These are phyloP conservation scores for Monochamus alternatus DNA, from an alignment of 2,888 invertebrate species.

Conservation along the genomic window DNA sequence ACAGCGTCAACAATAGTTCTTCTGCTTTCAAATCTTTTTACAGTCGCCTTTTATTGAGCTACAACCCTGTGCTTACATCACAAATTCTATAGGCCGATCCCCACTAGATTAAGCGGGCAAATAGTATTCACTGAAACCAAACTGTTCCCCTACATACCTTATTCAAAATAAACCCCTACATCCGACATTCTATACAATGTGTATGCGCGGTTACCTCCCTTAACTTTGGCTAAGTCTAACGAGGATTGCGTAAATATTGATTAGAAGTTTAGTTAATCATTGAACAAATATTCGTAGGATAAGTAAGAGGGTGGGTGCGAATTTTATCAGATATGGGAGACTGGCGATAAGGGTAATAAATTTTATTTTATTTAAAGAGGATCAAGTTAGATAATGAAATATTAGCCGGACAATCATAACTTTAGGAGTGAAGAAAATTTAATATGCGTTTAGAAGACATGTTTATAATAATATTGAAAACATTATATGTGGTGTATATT, in stretches of 20 bases:
- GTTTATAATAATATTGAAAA: no score
- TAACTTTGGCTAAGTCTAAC: constrained; percentile 27
- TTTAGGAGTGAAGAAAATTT: no score
- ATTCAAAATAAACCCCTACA: constrained; percentile 36
- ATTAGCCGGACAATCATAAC: no score
- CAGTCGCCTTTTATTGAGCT: constrained; percentile 18
- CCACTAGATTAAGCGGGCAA: constrained; percentile 18
- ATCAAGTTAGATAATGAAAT: no score
- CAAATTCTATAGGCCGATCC: constrained; percentile 2
- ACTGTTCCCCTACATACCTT: constrained; percentile 19
- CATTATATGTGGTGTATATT: no score
- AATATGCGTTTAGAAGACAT: no score
- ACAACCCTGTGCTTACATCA: constrained; percentile 6
- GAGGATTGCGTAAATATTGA: constrained; percentile 44
- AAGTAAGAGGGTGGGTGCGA: constrained; percentile 42
- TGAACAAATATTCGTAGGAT: constrained; percentile 27
- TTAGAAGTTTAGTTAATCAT: constrained; percentile 50
- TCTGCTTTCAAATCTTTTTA: not conserved
- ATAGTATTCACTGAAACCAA: constrained; percentile 30
- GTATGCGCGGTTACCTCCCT: constrained; percentile 11
- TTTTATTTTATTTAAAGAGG: not conserved
- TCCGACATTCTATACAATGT: constrained; percentile 26
- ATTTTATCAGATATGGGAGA: constrained; percentile 40
- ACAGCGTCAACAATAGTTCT: no score
- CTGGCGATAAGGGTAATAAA: constrained; percentile 37